Evolutionary conservation across 2,797 vertebrate genomes (phyloP).

Genomic region (Silurus lanzhouensis): DNA sequence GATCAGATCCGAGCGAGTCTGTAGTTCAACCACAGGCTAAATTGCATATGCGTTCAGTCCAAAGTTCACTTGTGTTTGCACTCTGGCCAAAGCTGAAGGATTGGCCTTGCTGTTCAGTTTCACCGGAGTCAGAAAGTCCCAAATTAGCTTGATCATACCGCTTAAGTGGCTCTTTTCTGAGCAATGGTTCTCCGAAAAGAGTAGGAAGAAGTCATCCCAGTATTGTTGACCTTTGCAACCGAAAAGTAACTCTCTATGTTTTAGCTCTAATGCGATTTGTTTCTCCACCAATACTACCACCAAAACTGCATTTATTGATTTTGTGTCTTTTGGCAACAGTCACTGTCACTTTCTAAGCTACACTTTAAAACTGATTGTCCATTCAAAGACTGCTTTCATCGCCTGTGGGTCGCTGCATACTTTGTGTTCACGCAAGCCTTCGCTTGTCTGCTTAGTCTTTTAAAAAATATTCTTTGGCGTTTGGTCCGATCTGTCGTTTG

Average conservation of each 20-base stretch:
- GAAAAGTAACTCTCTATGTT: background rate
- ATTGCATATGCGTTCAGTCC: conserved; percentile 34
- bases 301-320: background rate
- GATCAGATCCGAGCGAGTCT: background rate
- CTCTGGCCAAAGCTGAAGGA: conserved; percentile 40
- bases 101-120: conserved; percentile 60
- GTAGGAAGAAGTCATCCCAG: background rate
- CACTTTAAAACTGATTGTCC: conserved; percentile 1
- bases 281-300: background rate
- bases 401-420: conserved; percentile 22
- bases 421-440: conserved; percentile 9
- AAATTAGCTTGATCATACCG: background rate
- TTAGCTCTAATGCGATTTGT: background rate
- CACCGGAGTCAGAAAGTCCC: conserved; percentile 70
- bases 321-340: background rate
- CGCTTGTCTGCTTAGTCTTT: background rate
- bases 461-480: background rate
- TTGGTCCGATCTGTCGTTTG: background rate
- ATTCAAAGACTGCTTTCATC: background rate
- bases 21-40: background rate
- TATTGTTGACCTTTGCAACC: conserved; percentile 22
- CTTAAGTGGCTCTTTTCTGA: background rate
- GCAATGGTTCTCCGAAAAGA: background rate
- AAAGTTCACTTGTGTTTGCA: conserved; percentile 56
- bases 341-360: background rate